phyloP scores from a whole-genome alignment of 2,888 invertebrate species.

The Chirona hameri region DNA sequence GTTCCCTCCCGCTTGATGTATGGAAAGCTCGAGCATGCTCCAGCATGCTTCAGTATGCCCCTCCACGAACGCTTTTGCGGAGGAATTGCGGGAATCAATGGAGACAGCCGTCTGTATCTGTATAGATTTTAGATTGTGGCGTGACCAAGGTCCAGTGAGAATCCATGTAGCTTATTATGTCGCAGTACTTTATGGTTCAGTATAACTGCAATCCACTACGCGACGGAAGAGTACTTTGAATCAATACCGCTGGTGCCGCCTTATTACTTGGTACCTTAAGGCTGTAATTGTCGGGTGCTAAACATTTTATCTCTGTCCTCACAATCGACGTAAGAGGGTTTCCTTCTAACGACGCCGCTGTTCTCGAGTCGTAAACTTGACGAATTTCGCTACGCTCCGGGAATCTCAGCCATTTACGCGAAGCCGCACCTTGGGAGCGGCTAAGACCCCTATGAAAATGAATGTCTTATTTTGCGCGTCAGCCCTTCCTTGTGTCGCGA shows the following conservation, averaged over 20 bases:
- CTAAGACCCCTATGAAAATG: background rate
- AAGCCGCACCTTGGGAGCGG: background rate
- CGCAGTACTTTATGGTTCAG: background rate
- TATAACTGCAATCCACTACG: background rate
- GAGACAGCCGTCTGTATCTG: no score
- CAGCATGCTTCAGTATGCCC: no score
- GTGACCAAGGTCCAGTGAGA: background rate
- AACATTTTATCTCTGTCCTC: background rate
- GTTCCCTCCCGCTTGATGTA: background rate
- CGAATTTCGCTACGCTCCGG: no score
- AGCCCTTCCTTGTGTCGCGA: no score
- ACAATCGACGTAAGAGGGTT: background rate
- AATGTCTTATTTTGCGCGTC: no score
- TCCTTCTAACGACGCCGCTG: background rate
- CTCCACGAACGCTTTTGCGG: no score
- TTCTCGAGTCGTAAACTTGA: background rate
- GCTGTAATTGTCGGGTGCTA: background rate
- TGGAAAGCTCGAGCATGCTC: no score
- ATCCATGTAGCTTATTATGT: background rate
- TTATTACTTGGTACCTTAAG: background rate
- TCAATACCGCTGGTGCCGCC: background rate
- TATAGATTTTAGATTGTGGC: no score
- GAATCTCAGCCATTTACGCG: background rate
- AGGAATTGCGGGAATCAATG: no score
- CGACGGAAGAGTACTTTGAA: background rate